Evolutionary conservation across 2,113 vertebrate genomes (phyloP).

Genomic region (Clarias macrocephalus): DNA sequence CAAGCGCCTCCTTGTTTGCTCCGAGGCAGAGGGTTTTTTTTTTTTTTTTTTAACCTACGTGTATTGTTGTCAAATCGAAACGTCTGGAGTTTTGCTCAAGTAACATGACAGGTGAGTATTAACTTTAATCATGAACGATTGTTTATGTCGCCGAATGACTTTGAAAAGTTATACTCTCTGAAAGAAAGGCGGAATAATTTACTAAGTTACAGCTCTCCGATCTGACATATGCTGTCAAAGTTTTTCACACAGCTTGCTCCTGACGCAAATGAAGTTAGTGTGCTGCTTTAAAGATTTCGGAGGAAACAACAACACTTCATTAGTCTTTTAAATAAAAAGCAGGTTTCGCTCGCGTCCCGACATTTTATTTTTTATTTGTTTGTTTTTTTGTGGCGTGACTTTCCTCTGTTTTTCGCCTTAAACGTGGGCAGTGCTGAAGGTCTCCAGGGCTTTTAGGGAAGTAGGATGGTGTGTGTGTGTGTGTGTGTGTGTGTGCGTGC

Average conservation of each 20-base stretch:
- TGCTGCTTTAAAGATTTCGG: neutral
- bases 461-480: neutral
- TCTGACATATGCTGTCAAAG: neutral
- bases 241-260: neutral
- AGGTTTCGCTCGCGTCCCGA: too few species aligned
- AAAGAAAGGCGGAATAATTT: neutral
- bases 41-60: slow-evolving; percentile 18
- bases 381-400: neutral
- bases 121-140: neutral
- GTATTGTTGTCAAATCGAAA: slow-evolving; percentile 24
- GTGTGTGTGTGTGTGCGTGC: too few species aligned
- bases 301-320: neutral
- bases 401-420: neutral
- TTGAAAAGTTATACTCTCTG: too few species aligned
- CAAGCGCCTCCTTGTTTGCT: slow-evolving; percentile 54
- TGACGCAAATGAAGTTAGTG: neutral
- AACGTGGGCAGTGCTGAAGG: neutral
- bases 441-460: slow-evolving; percentile 12
- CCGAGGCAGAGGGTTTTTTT: slow-evolving; percentile 11
- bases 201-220: too few species aligned
- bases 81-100: slow-evolving; percentile 23
- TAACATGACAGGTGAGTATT: slow-evolving; percentile 53
- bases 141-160: neutral
- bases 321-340: too few species aligned
- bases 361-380: too few species aligned